Conservation (phyloP, 2,797 vertebrate genomes). For the Liasis olivaceus region DNA sequence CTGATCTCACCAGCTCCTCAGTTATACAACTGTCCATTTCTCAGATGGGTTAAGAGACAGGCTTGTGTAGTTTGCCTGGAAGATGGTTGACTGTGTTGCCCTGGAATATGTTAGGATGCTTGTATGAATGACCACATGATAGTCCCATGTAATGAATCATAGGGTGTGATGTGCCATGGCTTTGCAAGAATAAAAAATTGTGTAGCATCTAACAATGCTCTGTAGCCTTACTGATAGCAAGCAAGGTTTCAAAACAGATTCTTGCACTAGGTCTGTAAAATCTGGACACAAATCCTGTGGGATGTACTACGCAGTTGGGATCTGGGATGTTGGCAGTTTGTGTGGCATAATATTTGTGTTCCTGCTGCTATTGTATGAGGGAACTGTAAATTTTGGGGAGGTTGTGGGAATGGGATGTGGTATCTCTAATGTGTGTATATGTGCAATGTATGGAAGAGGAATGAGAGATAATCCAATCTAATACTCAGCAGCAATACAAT, state of each 20-base stretch:
- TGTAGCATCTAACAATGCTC: neutral
- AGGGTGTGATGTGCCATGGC: neutral
- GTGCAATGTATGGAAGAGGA: constrained; percentile 6
- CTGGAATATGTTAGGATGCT: neutral
- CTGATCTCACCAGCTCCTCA: constrained; percentile 13
- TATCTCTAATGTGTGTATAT: neutral
- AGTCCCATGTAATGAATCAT: neutral
- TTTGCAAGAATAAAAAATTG: neutral
- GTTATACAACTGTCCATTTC: constrained; percentile 21
- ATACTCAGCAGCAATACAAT: constrained; percentile 37
- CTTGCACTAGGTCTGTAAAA: neutral
- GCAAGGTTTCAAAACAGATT: neutral
- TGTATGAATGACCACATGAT: neutral
- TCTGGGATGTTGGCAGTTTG: neutral
- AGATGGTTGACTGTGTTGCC: neutral
- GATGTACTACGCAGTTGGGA: constrained; percentile 1
- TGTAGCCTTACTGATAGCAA: neutral
- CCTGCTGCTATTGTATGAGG: neutral
- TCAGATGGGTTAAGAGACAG: neutral
- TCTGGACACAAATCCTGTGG: neutral
- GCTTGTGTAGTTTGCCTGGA: neutral
- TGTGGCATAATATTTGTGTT: neutral
- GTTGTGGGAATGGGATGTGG: constrained; percentile 3
- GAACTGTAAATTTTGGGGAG: neutral
- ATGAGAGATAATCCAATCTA: constrained; percentile 41